Percentiles rank a stretch among this genome's conserved stretches.
phyloP scores from a whole-genome alignment of 37 sponge, comb jelly and placozoan genomes.

The Hexactinellida sp. region DNA sequence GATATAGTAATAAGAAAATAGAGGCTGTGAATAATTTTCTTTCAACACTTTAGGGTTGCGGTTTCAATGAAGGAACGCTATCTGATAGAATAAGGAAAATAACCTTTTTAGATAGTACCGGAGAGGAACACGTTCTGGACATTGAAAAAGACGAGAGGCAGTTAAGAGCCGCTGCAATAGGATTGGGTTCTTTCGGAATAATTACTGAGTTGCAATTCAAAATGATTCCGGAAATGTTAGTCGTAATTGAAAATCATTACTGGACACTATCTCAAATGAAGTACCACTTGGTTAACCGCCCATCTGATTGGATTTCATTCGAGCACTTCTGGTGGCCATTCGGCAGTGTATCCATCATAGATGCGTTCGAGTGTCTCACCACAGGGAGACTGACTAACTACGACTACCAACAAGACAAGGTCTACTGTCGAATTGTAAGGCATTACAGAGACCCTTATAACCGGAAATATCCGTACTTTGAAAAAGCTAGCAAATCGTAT shows the following conservation, averaged over 20 bases:
- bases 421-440: background rate
- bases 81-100: background rate
- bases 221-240: background rate
- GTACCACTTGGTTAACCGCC: background rate
- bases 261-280: constrained; percentile 2
- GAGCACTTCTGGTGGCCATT: constrained; percentile 8
- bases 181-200: background rate
- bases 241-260: background rate
- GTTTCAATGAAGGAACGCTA: background rate
- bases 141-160: background rate
- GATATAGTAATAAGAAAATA: too few relatives aligned
- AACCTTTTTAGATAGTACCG: background rate
- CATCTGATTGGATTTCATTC: background rate
- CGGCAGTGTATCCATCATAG: background rate
- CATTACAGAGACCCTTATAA: background rate
- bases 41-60: background rate
- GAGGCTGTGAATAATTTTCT: too few relatives aligned
- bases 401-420: background rate
- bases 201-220: constrained; percentile 1
- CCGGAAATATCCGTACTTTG: background rate
- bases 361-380: background rate
- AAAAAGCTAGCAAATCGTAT: background rate
- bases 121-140: background rate
- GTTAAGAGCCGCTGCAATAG: background rate
- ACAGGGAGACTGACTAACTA: background rate